These are phyloP conservation scores for Sebastes trivittatus DNA, from an alignment of 2,797 vertebrate species.

Conservation along the genomic window DNA sequence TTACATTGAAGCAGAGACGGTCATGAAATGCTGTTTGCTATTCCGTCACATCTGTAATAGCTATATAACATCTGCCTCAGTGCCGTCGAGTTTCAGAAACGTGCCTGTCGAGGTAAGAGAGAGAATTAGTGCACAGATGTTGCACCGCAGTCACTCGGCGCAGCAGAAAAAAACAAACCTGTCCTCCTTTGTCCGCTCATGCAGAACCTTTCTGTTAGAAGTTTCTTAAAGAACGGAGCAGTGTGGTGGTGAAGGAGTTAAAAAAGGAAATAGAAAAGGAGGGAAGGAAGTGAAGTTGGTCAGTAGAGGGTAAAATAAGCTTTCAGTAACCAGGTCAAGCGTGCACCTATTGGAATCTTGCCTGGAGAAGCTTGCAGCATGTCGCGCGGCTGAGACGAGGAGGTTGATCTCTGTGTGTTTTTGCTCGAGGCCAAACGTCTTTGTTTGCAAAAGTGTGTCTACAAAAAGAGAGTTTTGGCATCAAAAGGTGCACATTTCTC, in stretches of 20 bases:
- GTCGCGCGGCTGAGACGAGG: constrained; percentile 1
- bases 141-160: constrained; percentile 30
- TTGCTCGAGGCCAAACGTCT: constrained; percentile 39
- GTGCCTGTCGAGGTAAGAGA: constrained; percentile 25
- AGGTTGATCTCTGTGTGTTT: constrained; percentile 40
- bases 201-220: constrained; percentile 5
- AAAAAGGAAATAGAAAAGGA: constrained; percentile 56
- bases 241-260: constrained; percentile 7
- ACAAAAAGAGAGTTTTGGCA: constrained; percentile 50
- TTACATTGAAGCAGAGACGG: not conserved
- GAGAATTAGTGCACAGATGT: constrained; percentile 45
- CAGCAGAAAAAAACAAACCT: constrained; percentile 16
- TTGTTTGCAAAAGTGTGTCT: constrained; percentile 54
- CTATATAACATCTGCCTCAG: constrained; percentile 21
- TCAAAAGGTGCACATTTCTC: constrained; percentile 58
- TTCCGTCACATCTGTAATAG: constrained; percentile 27
- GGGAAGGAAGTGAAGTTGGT: constrained; percentile 69
- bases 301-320: constrained; percentile 78
- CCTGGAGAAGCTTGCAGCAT: constrained; percentile 39
- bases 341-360: constrained; percentile 60
- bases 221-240: not conserved
- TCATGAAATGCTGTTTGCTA: not conserved
- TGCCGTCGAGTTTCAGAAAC: not conserved
- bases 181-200: not conserved
- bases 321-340: constrained; percentile 76